phyloP scores from a whole-genome alignment of 92 coral and sea anemone species.

The Epizoanthus ramosus region DNA sequence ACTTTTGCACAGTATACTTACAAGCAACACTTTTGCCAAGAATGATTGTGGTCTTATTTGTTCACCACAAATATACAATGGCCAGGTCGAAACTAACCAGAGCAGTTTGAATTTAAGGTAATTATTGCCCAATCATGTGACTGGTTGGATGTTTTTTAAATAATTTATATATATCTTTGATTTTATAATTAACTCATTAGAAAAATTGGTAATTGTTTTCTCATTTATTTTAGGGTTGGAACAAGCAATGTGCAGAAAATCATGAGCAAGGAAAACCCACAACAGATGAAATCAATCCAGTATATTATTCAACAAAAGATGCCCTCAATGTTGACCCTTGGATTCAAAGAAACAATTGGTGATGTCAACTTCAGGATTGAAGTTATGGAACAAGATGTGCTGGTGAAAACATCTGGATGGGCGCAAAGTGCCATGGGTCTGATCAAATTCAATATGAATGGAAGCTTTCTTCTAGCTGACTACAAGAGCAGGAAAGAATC shows the following conservation, averaged over 20 bases:
- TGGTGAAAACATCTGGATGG: background rate
- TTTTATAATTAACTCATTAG: too few species aligned
- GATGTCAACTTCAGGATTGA: background rate
- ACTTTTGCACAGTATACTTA: too few species aligned
- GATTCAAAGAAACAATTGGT: background rate
- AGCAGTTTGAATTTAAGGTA: too few species aligned
- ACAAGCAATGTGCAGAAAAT: background rate
- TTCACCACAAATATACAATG: too few species aligned
- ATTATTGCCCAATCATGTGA: too few species aligned
- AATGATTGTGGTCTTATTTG: too few species aligned
- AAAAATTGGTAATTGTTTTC: too few species aligned
- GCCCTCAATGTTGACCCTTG: background rate
- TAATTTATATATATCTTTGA: too few species aligned
- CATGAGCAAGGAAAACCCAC: background rate
- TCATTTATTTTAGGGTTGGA: too few species aligned
- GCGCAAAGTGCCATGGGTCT: background rate
- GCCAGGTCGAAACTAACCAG: too few species aligned
- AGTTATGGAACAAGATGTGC: background rate
- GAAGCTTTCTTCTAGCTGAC: slow-evolving; percentile 10
- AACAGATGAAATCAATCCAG: slow-evolving; percentile 2
- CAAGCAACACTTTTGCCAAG: too few species aligned
- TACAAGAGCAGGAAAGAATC: slow-evolving; percentile 11
- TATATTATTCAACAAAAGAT: background rate
- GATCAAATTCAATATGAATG: slow-evolving; percentile 14
- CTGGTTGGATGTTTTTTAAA: too few species aligned